Conservation (phyloP, 2,113 vertebrate species). For the Lophochroa leadbeateri region DNA sequence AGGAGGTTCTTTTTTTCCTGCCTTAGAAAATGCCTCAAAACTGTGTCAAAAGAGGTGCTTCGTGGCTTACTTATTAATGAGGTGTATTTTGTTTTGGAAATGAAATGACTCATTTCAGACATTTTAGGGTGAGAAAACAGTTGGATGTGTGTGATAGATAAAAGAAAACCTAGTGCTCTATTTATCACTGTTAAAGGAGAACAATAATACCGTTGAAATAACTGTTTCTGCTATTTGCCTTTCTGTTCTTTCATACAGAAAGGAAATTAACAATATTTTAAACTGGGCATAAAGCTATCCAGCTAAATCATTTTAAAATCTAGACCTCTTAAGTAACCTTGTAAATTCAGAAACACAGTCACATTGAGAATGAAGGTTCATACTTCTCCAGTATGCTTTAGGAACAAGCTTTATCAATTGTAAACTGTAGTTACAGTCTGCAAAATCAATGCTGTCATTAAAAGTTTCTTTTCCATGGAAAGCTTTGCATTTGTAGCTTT, state of each 20-base stretch:
- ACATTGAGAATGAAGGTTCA: background rate
- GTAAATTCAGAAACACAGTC: background rate
- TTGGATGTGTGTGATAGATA: background rate
- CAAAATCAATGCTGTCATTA: conserved; percentile 9
- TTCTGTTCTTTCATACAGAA: background rate
- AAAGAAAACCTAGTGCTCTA: background rate
- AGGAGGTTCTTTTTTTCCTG: background rate
- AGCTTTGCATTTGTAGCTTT: conserved; percentile 2
- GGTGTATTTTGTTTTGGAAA: background rate
- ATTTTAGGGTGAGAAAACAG: background rate
- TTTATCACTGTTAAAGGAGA: background rate
- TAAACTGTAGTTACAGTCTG: background rate
- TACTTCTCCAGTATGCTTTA: background rate
- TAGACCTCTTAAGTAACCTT: background rate
- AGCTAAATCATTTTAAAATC: background rate
- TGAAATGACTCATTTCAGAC: background rate
- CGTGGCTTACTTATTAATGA: background rate
- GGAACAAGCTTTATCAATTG: background rate
- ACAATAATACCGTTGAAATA: background rate
- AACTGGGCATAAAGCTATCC: background rate
- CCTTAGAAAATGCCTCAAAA: background rate
- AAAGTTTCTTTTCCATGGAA: background rate
- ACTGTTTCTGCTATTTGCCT: background rate
- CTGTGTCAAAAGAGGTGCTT: background rate
- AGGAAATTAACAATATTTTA: background rate